Evolutionary conservation across 2,113 vertebrate genomes (phyloP).

Genomic region (Anolis sagrei): DNA sequence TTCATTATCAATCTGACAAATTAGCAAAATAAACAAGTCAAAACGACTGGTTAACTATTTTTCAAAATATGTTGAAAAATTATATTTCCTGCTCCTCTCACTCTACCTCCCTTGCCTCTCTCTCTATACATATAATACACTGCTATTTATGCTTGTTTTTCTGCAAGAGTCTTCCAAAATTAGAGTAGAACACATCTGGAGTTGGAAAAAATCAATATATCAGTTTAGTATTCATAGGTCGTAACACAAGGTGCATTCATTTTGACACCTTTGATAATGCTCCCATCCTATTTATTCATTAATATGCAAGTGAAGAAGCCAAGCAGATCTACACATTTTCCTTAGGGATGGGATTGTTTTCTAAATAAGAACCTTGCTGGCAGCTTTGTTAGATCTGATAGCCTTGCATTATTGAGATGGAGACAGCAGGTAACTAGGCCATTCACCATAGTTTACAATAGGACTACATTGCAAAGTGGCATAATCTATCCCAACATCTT

Average conservation of each 20-base stretch:
- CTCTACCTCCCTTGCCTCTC: no score
- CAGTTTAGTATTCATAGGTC: not conserved
- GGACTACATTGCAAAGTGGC: slow-evolving; percentile 46
- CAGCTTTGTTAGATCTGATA: slow-evolving; percentile 60
- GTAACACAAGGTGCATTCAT: not conserved
- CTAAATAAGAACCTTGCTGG: slow-evolving; percentile 32
- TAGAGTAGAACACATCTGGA: not conserved
- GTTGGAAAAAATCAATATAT: not conserved
- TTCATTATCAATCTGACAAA: no score
- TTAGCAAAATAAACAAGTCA: not conserved
- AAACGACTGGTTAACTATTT: not conserved
- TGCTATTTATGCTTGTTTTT: not conserved
- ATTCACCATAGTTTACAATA: slow-evolving; percentile 41
- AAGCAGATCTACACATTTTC: slow-evolving; percentile 46
- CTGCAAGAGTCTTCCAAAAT: not conserved
- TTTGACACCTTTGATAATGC: slow-evolving; percentile 35
- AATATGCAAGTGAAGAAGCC: slow-evolving; percentile 41
- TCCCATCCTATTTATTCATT: slow-evolving; percentile 15
- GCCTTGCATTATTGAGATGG: slow-evolving; percentile 42
- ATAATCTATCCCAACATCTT: slow-evolving; percentile 19
- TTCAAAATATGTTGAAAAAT: not conserved
- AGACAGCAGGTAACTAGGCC: slow-evolving; percentile 63
- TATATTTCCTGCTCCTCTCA: not conserved
- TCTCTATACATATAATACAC: not conserved
- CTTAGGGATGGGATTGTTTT: slow-evolving; percentile 40